Evolutionary conservation across 2,888 invertebrate genomes (phyloP), one percentile per base, ranked within the genome.

Genomic region (Sminthurinus aureus): DNA sequence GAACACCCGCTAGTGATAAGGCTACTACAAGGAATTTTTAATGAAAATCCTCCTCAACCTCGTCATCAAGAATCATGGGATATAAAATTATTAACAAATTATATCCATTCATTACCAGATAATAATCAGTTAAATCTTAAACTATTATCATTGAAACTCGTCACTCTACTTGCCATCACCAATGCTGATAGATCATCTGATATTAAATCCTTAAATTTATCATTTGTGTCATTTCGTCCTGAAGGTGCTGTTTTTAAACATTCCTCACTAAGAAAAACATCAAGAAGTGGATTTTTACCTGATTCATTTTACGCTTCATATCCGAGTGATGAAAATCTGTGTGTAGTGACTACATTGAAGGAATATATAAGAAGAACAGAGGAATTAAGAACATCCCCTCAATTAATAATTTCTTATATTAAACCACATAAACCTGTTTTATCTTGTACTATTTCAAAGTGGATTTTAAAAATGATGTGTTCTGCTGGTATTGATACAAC

Each of bases 161-260:
- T 79, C 0, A 3, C 13, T 0, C 58, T 79, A 3, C 26, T 64
- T n/a, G 79, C 79, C 13, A 3, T 79, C 24, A 64, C 15, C 13
- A 67, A 67, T 18, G 79, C 79, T 0, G 79, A 79, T 64, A 13
- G 79, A 15, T 0, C 22, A 1, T 58, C 79, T 6, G 79, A 79
- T 52, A 64, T 79, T 11, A 2, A 12, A 1, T 52, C 66, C 0
- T 24, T 79, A 4, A 13, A 79, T 26, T n/a, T 77, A 8, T 12
- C 51, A 22, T n/a, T 22, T 52, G 9, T 78, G n/a, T 6, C n/a
- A 0, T 78, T 8, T 38, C 38, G 1, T 38, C 75, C 75, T 2
- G 75, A 75, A 38, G 75, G 75, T 4, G 76, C 76, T 20, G 4
- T n/a, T 0, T 76, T 76, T 51, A 0, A 38, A n/a, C 66, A 66